A percentile compares a stretch with the other conserved stretches of the same genome.
Conservation (phyloP, 2,888 invertebrate species). For the Drosophila emarginata region DNA sequence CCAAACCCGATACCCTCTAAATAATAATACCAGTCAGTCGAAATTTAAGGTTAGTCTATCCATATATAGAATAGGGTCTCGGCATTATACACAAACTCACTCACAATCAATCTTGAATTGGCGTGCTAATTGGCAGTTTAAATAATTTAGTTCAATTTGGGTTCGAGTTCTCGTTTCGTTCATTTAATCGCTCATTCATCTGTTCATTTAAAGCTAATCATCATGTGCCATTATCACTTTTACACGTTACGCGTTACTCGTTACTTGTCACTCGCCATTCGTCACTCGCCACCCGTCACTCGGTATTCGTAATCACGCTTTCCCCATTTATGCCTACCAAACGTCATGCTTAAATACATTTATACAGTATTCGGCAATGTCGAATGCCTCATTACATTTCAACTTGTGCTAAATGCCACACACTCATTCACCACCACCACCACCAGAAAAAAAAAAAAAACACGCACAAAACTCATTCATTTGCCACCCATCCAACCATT, state of each 20-base stretch:
- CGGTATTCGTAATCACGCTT: constrained; percentile 9
- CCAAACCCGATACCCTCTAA: background rate
- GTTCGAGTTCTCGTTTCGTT: constrained; percentile 46
- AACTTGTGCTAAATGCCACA: background rate
- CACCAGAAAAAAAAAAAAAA: constrained; percentile 14
- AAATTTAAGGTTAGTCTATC: constrained; percentile 1
- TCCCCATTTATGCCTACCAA: background rate
- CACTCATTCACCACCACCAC: constrained; percentile 8
- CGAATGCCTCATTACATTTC: background rate
- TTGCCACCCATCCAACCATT: constrained; percentile 32
- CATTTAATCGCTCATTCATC: constrained; percentile 42
- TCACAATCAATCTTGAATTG: constrained; percentile 43
- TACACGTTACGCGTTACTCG: background rate
- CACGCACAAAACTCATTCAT: constrained; percentile 1
- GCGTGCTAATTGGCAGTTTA: constrained; percentile 64
- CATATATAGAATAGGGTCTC: constrained; percentile 1
- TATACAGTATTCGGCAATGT: background rate
- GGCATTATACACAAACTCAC: constrained; percentile 1
- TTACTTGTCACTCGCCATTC: background rate
- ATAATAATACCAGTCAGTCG: background rate
- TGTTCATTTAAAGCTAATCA: constrained; percentile 26
- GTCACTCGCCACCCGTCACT: background rate
- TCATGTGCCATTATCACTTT: background rate
- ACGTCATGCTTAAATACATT: background rate
- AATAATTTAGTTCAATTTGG: constrained; percentile 48